Evolutionary conservation across 1,140 invertebrate genomes (phyloP).

Genomic region (Zaprionus taronus): DNA sequence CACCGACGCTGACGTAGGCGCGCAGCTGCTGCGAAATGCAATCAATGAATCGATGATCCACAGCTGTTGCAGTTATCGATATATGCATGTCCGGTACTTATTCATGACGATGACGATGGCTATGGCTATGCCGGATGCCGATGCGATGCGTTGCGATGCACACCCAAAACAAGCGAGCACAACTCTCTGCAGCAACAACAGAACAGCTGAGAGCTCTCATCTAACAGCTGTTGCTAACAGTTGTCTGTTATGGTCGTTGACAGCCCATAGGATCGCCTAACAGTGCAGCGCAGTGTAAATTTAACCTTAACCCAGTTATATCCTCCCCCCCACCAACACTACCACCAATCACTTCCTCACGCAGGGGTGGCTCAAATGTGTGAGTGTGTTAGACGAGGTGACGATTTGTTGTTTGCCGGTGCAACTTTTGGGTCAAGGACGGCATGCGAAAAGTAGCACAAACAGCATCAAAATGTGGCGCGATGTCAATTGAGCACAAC

Average conservation of each 20-base stretch:
- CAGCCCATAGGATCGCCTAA: conserved; percentile 34
- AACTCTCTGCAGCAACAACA: not conserved
- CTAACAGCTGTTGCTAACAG: conserved; percentile 44
- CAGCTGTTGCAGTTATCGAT: conserved; percentile 26
- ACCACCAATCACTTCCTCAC: not conserved
- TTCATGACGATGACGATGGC: not conserved
- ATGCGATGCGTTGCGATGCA: not conserved
- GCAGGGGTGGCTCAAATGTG: conserved; percentile 23
- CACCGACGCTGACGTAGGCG: conserved; percentile 24
- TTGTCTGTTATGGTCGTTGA: conserved; percentile 13
- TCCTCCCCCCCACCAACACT: not conserved
- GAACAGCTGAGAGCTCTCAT: conserved; percentile 24
- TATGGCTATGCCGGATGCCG: not conserved
- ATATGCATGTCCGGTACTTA: conserved; percentile 19
- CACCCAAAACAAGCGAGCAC: not conserved
- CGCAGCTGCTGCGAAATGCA: conserved; percentile 16
- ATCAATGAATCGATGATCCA: conserved; percentile 42
- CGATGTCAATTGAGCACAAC: conserved; percentile 44
- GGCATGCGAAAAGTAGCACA: conserved; percentile 50
- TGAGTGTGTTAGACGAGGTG: conserved; percentile 31
- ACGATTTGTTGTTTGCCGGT: conserved; percentile 43
- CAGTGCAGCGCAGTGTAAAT: conserved; percentile 14
- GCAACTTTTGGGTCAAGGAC: conserved; percentile 49
- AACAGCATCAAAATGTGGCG: conserved; percentile 38
- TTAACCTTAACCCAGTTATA: conserved; percentile 39